A percentile compares a stretch with the other conserved stretches of the same genome.
Evolutionary conservation across 2,113 vertebrate species (phyloP).

Genomic region (Empidonax alnorum): DNA sequence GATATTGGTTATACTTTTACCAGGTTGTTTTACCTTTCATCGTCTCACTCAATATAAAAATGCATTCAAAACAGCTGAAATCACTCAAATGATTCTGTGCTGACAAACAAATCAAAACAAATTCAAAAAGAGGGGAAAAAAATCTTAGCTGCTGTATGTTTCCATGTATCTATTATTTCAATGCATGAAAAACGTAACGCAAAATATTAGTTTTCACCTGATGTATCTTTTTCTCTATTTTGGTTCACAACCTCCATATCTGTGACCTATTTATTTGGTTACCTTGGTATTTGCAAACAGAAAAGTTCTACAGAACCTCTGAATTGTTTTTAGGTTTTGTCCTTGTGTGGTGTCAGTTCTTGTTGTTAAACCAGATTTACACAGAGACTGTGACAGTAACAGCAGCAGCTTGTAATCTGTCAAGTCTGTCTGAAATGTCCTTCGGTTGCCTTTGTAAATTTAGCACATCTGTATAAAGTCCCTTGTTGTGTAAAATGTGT

Average conservation of each 20-base stretch:
- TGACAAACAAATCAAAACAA: background rate
- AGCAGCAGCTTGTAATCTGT: constrained; percentile 50
- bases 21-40: background rate
- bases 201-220: background rate
- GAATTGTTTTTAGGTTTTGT: constrained; percentile 26
- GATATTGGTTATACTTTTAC: background rate
- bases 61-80: constrained; percentile 20
- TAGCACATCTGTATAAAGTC: constrained; percentile 15
- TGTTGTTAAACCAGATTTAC: constrained; percentile 54
- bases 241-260: background rate
- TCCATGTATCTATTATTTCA: background rate
- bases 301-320: background rate
- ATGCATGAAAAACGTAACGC: background rate
- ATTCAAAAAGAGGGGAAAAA: background rate
- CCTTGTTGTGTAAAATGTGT: constrained; percentile 36
- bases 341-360: constrained; percentile 46
- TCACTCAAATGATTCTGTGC: background rate
- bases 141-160: background rate
- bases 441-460: constrained; percentile 55
- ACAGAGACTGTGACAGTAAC: constrained; percentile 46
- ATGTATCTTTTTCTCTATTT: background rate
- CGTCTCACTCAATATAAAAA: background rate
- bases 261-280: background rate
- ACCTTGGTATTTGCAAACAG: background rate
- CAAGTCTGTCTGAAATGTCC: constrained; percentile 34